phyloP scores from a whole-genome alignment of 1,140 invertebrate genomes.

The Pararge aegeria region DNA sequence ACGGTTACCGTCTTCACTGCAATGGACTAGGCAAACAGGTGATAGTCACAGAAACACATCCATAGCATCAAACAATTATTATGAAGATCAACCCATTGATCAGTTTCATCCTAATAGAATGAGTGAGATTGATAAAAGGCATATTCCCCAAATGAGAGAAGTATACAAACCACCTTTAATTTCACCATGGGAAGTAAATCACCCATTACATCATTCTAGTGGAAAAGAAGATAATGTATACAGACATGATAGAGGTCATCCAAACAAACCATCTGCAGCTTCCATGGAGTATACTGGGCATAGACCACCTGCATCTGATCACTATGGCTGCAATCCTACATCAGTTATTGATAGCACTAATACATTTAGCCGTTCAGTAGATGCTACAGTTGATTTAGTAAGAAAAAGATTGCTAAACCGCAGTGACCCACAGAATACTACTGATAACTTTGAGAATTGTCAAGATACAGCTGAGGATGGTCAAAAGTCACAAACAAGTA shows the following conservation, averaged over 20 bases:
- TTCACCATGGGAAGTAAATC: constrained; percentile 38
- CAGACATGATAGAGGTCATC: constrained; percentile 26
- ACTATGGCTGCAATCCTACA: constrained; percentile 58
- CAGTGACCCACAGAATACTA: constrained; percentile 39
- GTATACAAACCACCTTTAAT: constrained; percentile 20
- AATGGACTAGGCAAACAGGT: constrained; percentile 19
- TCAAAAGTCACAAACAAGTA: constrained; percentile 22
- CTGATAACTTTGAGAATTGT: constrained; percentile 30
- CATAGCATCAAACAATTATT: constrained; percentile 32
- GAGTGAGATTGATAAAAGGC: constrained; percentile 62
- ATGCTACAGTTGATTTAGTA: constrained; percentile 72
- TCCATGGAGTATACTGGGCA: constrained; percentile 50
- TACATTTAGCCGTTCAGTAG: constrained; percentile 59
- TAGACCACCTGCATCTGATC: constrained; percentile 67
- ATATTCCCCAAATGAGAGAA: constrained; percentile 29
- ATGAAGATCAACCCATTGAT: constrained; percentile 33
- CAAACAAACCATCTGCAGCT: constrained; percentile 34
- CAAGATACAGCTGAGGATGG: constrained; percentile 21
- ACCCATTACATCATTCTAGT: constrained; percentile 11
- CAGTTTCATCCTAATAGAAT: constrained; percentile 49
- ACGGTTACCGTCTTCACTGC: constrained; percentile 26
- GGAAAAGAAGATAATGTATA: constrained; percentile 32
- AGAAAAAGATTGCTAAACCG: constrained; percentile 55
- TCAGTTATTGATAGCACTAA: constrained; percentile 54
- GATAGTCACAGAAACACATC: constrained; percentile 30